phyloP scores from a whole-genome alignment of 2,888 invertebrate species.

The Gibbula magus region DNA sequence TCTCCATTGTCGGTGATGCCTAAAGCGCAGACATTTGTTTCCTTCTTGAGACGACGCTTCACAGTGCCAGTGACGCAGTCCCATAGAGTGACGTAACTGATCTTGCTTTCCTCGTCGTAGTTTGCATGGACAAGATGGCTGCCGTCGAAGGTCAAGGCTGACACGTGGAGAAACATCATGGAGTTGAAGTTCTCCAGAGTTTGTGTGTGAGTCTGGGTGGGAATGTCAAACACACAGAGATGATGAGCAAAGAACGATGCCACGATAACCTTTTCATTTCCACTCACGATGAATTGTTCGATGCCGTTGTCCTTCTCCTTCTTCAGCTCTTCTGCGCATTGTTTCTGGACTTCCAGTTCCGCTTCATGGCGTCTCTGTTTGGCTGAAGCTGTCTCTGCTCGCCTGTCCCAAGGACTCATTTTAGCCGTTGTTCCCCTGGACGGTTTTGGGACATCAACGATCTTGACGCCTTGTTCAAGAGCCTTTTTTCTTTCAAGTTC shows the following conservation, averaged over 20 bases:
- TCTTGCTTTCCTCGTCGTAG: constrained; percentile 70
- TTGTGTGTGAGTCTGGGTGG: constrained; percentile 58
- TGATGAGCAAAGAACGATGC: constrained; percentile 73
- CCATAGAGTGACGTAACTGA: constrained; percentile 73
- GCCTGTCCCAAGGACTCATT: constrained; percentile 71
- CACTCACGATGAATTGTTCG: constrained; percentile 70
- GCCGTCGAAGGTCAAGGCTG: constrained; percentile 68
- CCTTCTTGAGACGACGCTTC: constrained; percentile 65
- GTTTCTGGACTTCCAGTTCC: constrained; percentile 60
- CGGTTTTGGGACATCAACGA: neutral
- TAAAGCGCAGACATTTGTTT: constrained; percentile 69
- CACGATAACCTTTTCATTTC: constrained; percentile 66
- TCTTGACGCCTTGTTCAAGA: constrained; percentile 32
- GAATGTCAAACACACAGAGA: constrained; percentile 71
- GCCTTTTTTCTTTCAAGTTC: constrained; percentile 47
- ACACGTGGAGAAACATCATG: constrained; percentile 69
- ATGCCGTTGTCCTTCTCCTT: constrained; percentile 70
- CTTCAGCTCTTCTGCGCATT: constrained; percentile 56
- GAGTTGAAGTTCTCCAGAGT: constrained; percentile 69
- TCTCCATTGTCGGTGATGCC: constrained; percentile 67
- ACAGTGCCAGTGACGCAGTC: constrained; percentile 66
- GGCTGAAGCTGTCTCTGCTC: constrained; percentile 63
- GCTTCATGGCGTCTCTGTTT: constrained; percentile 54
- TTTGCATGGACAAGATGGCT: constrained; percentile 68
- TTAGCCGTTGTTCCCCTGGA: constrained; percentile 50